Percentiles rank a stretch among this genome's conserved stretches.
These are phyloP conservation scores for Ptychadena robeensis DNA, from an alignment of 2,797 vertebrate genomes.

Conservation along the genomic window DNA sequence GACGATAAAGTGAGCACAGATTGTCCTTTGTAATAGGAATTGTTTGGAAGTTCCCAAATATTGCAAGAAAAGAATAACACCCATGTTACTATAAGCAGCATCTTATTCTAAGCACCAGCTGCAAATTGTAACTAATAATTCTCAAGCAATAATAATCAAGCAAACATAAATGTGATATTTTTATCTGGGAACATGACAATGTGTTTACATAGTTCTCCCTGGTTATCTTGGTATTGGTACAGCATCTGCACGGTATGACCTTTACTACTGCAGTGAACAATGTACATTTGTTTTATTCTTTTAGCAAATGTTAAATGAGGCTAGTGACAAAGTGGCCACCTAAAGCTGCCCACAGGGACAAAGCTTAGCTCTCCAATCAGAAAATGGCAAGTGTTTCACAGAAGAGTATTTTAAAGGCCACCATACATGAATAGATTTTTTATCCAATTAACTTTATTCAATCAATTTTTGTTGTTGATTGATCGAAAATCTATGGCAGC, in stretches of 20 bases:
- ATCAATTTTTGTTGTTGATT: too few species aligned
- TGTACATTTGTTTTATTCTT: neutral
- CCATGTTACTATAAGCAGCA: neutral
- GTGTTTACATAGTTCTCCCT: slow-evolving; percentile 1
- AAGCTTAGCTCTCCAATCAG: too few species aligned
- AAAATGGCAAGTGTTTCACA: too few species aligned
- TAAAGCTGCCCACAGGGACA: neutral
- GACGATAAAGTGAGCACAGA: neutral
- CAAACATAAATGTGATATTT: neutral
- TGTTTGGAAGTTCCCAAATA: neutral
- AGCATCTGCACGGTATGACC: neutral
- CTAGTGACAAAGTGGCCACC: neutral
- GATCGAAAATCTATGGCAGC: too few species aligned
- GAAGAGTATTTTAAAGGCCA: too few species aligned
- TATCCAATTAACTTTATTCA: too few species aligned
- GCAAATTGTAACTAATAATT: neutral
- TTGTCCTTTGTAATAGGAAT: neutral
- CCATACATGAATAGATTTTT: too few species aligned
- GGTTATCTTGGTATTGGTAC: neutral
- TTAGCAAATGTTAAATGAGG: neutral
- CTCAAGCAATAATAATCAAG: neutral
- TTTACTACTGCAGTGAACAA: neutral
- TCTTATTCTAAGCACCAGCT: neutral
- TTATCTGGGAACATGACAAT: slow-evolving; percentile 1
- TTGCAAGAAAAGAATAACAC: neutral